These are phyloP conservation scores for Oryctes rhinoceros DNA, from an alignment of 1,140 invertebrate genomes.

Conservation along the genomic window DNA sequence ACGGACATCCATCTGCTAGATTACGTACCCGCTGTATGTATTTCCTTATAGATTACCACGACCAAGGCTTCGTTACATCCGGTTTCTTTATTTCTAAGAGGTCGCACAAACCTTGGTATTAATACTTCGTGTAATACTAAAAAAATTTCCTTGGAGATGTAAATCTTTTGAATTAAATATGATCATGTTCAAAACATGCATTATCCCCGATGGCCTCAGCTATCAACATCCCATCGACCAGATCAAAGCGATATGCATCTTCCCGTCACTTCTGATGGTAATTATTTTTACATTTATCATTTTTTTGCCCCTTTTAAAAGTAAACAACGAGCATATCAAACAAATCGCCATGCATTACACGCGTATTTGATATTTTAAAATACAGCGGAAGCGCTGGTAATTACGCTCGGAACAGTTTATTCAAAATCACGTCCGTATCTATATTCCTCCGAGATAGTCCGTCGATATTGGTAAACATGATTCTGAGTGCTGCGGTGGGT, in stretches of 20 bases:
- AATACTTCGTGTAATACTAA: too few species aligned
- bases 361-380: neutral
- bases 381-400: neutral
- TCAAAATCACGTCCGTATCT: neutral
- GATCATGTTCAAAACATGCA: too few species aligned
- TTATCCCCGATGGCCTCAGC: too few species aligned
- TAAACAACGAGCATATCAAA: neutral
- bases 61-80: too few species aligned
- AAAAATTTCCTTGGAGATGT: too few species aligned
- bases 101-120: too few species aligned
- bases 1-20: too few species aligned
- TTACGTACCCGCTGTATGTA: too few species aligned
- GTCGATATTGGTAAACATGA: neutral
- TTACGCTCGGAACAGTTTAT: neutral
- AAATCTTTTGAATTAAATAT: too few species aligned
- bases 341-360: neutral
- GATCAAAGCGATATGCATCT: neutral
- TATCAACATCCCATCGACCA: too few species aligned
- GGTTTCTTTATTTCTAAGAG: too few species aligned
- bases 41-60: too few species aligned
- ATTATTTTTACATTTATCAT: conserved; percentile 7
- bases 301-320: neutral
- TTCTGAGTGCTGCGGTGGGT: conserved; percentile 2
- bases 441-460: neutral
- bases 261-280: neutral